Base-by-base conservation (phyloP, 2,888 invertebrate genomes). In the Gandaritis pyraliata region DNA sequence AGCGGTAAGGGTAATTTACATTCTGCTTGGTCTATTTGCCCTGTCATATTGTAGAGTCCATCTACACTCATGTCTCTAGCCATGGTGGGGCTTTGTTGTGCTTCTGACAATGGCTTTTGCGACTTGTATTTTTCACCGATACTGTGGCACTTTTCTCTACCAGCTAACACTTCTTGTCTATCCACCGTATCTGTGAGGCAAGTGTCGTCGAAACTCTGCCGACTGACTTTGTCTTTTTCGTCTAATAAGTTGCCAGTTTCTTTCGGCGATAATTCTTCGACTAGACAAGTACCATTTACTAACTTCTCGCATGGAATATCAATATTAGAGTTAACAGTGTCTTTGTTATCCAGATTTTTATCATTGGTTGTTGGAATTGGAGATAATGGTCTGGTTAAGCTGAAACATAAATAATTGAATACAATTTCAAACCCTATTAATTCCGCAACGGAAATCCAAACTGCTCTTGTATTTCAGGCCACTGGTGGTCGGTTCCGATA, bases 1-100 rank as follows among this genome's bases (percentile, higher is more conserved):
- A 98, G 93, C 49, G 95, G 94, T 38, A 99, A 88, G 0, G 99
- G 99, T 73, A 98, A 95, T 11, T 98, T 98, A 85, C 97, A 98
- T 55, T 95, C 94, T 76, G 95, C 88, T 57, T 94, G 93, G 80
- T 94, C 94, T 59, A 96, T 89, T 73, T 95, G 95, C 33, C 95
- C 94, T 0, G 93, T 94, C 76, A 96, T 90, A 76, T 93, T 95
- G 66, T 94, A 94, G 45, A 95, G 90, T 18, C 92, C 92, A 70
- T 93, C 93, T 0, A 93, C 90, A 72, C 96, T 96, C 74, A 95
- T 94, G 70, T 96, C 96, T 57, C 96, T 93, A 0, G 95, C 94
- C 83, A 96, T 90, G 10, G 94, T 93, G 2, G 92, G 92, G 71
- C 91, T 91, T 61, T 91, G 91, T 64, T 92, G 92, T 4, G 87